Conservation (phyloP, 2,888 invertebrate genomes). For the Beris chalybata region DNA sequence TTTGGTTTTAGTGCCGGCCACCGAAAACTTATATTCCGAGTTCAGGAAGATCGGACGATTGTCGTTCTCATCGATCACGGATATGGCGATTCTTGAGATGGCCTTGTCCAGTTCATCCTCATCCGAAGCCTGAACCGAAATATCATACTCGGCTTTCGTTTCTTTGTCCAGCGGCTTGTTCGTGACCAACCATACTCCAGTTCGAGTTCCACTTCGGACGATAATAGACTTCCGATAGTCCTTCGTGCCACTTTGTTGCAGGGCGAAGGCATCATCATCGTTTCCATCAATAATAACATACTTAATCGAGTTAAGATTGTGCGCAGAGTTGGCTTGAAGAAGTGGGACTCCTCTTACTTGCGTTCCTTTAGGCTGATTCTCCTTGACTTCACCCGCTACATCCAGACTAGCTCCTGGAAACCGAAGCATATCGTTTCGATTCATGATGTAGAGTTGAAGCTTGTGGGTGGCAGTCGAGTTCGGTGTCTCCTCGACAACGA, state of each 20-base stretch:
- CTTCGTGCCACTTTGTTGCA: constrained; percentile 63
- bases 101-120: constrained; percentile 79
- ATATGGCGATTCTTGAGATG: constrained; percentile 73
- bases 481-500: constrained; percentile 79
- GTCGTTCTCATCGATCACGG: constrained; percentile 86
- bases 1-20: constrained; percentile 65
- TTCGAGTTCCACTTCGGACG: constrained; percentile 58
- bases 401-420: constrained; percentile 69
- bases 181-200: constrained; percentile 75
- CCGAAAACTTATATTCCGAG: constrained; percentile 74
- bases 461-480: constrained; percentile 80
- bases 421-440: constrained; percentile 78
- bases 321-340: constrained; percentile 71
- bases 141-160: constrained; percentile 67
- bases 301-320: constrained; percentile 66
- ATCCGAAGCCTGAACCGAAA: constrained; percentile 80
- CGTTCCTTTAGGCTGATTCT: constrained; percentile 76
- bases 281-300: constrained; percentile 81
- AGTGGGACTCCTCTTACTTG: constrained; percentile 71
- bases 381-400: constrained; percentile 70
- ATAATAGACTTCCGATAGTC: constrained; percentile 38
- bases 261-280: constrained; percentile 71
- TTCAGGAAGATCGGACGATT: constrained; percentile 85
- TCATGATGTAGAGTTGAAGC: constrained; percentile 79
- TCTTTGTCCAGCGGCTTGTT: constrained; percentile 79